A percentile compares a stretch with the other conserved stretches of the same genome.
Evolutionary conservation across 2,797 vertebrate species (phyloP).

Genomic region (Oceanodroma leucorhoa): DNA sequence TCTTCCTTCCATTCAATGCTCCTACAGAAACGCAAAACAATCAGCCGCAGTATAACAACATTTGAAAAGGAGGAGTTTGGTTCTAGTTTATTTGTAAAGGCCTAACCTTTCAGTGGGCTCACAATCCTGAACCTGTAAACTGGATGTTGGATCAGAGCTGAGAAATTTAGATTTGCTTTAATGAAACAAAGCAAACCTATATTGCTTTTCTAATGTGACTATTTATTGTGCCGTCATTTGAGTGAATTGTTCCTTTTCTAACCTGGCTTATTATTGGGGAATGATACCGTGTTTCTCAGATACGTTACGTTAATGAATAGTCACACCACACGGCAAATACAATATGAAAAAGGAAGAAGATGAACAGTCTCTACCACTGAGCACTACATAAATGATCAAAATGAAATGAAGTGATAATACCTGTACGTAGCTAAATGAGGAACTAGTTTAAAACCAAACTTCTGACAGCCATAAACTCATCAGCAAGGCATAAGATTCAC

Average conservation of each 20-base stretch:
- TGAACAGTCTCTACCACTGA: background rate
- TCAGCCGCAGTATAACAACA: background rate
- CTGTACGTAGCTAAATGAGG: background rate
- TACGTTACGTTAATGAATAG: background rate
- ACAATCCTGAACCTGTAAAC: background rate
- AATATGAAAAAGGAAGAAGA: background rate
- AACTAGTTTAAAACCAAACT: background rate
- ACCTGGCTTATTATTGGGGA: background rate
- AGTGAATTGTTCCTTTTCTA: background rate
- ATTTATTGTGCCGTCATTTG: accelerated
- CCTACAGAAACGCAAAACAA: constrained; percentile 69
- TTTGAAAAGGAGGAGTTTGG: background rate
- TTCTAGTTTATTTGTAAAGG: background rate
- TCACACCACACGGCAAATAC: background rate
- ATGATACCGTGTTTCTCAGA: background rate
- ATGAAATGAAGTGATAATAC: background rate
- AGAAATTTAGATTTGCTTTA: background rate
- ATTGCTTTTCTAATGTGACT: background rate
- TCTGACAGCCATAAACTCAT: background rate
- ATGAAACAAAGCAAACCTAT: background rate
- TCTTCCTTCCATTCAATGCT: constrained; percentile 81
- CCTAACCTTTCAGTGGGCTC: background rate
- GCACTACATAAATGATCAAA: background rate
- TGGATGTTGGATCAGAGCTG: background rate
- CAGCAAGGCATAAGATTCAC: background rate